Evolutionary conservation across 2,113 vertebrate genomes (phyloP), one percentile per base, ranked within the genome.

Genomic region (Orthonyx spaldingii): DNA sequence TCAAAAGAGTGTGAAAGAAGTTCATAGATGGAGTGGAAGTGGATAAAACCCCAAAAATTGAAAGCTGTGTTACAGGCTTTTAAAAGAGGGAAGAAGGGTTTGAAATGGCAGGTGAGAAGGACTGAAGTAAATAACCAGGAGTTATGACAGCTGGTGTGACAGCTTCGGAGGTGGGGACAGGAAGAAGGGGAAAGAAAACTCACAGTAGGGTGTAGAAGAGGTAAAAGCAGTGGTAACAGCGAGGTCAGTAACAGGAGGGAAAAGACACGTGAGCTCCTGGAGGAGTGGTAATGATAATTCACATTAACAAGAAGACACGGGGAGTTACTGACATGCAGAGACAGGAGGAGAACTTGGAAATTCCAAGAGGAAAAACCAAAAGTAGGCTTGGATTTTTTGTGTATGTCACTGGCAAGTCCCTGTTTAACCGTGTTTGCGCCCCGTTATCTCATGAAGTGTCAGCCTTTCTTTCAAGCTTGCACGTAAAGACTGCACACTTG

Each of bases 351-450:
- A 46, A 39, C 30, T 30, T 66, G 23, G 21, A 79, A 82, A 32
- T 55, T 27, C 50, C 64, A 17, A 32, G 32, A 60, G 8, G 14
- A 50, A 74, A 82, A 57, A n/a, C 7, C 28, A 18, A 24, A 78
- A 59, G 13, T 1, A 3, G 7, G 10, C 1, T 56, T 30, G 35
- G 27, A 9, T 1, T 2, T 24, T 42, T 17, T 55, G 10, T 32
- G 15, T 41, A 0, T 41, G 68, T 59, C 41, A 44, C 24, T 16
- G 49, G 8, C 49, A 63, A 42, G 33, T 56, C 44, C 23, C 30
- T 19, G 13, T 82, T 68, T 55, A 66, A 39, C 33, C 18, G 2
- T 2, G 16, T 47, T 30, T 49, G 20, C 0, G 0, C 35, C 7
- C 27, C 10, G n/a, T 47, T 23, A 21, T 30, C 33, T 84, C 9